Conservation (phyloP, 1,140 invertebrate genomes). For the Magallana angulata region DNA sequence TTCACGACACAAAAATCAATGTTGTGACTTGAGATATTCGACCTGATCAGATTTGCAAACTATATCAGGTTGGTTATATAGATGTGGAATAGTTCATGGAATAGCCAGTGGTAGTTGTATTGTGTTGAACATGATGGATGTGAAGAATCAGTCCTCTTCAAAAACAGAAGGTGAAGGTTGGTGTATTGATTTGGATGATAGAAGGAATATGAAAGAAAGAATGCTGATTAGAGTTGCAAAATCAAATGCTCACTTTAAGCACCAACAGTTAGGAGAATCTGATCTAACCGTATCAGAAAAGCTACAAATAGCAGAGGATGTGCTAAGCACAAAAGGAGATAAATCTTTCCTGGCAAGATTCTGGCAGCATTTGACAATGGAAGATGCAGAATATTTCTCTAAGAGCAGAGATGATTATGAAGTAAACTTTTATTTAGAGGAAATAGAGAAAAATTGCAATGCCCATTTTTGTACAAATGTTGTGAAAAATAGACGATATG, state of each 20-base stretch:
- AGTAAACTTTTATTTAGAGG: constrained; percentile 82
- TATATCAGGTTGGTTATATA: too few relatives aligned
- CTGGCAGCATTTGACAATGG: constrained; percentile 85
- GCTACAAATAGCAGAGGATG: constrained; percentile 83
- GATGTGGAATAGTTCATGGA: too few relatives aligned
- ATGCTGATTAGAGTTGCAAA: constrained; percentile 73
- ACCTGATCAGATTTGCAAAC: too few relatives aligned
- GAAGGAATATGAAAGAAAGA: constrained; percentile 50
- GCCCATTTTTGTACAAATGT: constrained; percentile 79
- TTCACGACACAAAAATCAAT: too few relatives aligned
- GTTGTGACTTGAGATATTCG: too few relatives aligned
- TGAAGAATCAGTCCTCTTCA: not conserved
- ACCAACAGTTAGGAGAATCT: constrained; percentile 88
- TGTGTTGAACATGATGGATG: not conserved
- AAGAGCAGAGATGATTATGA: constrained; percentile 81
- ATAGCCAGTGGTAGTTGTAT: too few relatives aligned
- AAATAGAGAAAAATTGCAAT: constrained; percentile 80
- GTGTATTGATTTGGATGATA: not conserved
- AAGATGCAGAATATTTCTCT: constrained; percentile 86
- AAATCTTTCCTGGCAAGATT: constrained; percentile 87
- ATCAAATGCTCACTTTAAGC: constrained; percentile 83
- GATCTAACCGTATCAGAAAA: constrained; percentile 87
- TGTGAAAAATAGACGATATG: constrained; percentile 89
- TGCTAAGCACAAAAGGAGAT: constrained; percentile 84
- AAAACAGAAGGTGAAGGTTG: not conserved